Conservation (phyloP, 2,797 vertebrate genomes). For the Macropus fuliginosus region DNA sequence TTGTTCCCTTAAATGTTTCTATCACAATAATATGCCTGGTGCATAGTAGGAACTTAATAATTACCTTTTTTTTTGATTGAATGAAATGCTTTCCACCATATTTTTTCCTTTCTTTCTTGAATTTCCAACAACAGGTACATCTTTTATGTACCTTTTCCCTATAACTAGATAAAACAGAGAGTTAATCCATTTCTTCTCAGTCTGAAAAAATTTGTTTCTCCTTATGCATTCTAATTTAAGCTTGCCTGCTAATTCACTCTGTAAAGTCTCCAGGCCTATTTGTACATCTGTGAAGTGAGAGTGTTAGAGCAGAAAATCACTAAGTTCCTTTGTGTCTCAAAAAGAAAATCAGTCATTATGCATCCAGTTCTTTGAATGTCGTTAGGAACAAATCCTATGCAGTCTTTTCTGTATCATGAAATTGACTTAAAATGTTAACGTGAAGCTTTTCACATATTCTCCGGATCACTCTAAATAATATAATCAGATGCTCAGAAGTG, state of each 20-base stretch:
- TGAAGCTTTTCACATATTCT: neutral
- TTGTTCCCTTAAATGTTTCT: neutral
- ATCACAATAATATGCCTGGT: neutral
- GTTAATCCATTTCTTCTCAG: neutral
- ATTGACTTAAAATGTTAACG: neutral
- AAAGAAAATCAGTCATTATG: neutral
- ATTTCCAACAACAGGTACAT: neutral
- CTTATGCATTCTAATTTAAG: neutral
- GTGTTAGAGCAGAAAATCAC: neutral
- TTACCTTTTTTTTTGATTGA: neutral
- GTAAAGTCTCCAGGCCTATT: neutral
- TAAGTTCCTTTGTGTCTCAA: neutral
- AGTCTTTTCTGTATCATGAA: neutral
- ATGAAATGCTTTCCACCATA: neutral
- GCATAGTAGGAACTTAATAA: neutral
- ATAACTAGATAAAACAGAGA: neutral
- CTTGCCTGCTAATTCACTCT: neutral
- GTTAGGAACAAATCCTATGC: neutral
- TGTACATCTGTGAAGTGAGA: neutral
- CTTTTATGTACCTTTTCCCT: neutral
- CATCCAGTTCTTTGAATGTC: neutral
- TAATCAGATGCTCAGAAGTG: neutral
- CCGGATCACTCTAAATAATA: neutral
- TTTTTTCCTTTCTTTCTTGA: neutral
- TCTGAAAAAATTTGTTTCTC: neutral